Evolutionary conservation across 2,113 vertebrate species (phyloP).

Genomic region (Urocolius indicus): DNA sequence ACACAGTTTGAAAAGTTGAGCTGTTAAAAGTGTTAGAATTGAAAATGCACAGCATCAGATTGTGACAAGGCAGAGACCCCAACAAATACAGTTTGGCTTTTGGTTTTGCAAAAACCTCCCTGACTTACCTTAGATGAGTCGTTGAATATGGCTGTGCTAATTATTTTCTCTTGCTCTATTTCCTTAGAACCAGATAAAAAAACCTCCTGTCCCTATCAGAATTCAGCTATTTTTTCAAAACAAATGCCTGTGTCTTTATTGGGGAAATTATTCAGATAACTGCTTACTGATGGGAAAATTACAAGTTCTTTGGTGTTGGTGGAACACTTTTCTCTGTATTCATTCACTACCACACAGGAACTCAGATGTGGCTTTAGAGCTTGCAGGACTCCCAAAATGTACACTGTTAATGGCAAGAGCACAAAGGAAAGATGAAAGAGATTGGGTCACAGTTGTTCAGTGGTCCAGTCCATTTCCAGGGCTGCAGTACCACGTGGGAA

Average conservation of each 20-base stretch:
- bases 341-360: background rate
- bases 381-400: background rate
- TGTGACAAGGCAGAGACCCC: background rate
- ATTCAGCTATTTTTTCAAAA: constrained; percentile 11
- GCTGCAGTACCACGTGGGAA: background rate
- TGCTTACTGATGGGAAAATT: background rate
- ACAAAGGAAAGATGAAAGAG: background rate
- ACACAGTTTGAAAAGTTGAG: constrained; percentile 51
- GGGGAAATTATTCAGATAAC: background rate
- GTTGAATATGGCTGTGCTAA: background rate
- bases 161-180: background rate
- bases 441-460: background rate
- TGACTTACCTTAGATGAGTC: background rate
- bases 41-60: background rate
- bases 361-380: background rate
- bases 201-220: background rate
- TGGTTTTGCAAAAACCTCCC: background rate
- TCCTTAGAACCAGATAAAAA: background rate
- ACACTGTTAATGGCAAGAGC: background rate
- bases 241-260: background rate
- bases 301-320: background rate
- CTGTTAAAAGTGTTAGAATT: background rate
- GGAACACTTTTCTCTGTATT: background rate
- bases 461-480: background rate
- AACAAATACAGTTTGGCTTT: background rate